Percentiles rank a stretch among this genome's conserved stretches.
These are phyloP conservation scores for Rhinichthys klamathensis DNA, from an alignment of 2,113 vertebrate species.

Conservation along the genomic window DNA sequence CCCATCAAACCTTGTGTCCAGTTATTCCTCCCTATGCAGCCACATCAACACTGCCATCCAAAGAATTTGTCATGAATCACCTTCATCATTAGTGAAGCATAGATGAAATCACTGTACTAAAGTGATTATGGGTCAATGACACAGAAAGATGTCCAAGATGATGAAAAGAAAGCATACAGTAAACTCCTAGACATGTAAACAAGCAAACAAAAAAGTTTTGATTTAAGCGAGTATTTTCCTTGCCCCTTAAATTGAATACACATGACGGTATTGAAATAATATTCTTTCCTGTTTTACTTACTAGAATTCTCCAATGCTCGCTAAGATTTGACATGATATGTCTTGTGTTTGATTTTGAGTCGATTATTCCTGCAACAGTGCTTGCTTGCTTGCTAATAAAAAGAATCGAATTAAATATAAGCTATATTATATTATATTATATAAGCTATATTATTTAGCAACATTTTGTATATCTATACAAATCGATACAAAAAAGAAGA, in stretches of 20 bases:
- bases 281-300: background rate
- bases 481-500: background rate
- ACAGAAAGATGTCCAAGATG: background rate
- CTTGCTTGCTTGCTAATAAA: background rate
- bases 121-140: constrained; percentile 14
- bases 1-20: background rate
- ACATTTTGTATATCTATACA: background rate
- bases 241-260: background rate
- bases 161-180: background rate
- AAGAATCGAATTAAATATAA: background rate
- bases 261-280: background rate
- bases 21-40: background rate
- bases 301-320: background rate
- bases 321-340: background rate
- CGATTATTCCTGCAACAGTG: background rate
- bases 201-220: background rate
- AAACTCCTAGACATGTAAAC: background rate
- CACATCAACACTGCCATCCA: background rate
- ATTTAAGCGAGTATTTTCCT: background rate
- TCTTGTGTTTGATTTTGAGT: background rate
- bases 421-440: background rate
- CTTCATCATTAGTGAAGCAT: constrained; percentile 7
- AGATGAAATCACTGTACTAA: background rate
- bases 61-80: constrained; percentile 3
- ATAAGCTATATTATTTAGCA: background rate